phyloP scores from a whole-genome alignment of 53 echinoderm and acorn worm genomes.

The Pentamera pediparva region DNA sequence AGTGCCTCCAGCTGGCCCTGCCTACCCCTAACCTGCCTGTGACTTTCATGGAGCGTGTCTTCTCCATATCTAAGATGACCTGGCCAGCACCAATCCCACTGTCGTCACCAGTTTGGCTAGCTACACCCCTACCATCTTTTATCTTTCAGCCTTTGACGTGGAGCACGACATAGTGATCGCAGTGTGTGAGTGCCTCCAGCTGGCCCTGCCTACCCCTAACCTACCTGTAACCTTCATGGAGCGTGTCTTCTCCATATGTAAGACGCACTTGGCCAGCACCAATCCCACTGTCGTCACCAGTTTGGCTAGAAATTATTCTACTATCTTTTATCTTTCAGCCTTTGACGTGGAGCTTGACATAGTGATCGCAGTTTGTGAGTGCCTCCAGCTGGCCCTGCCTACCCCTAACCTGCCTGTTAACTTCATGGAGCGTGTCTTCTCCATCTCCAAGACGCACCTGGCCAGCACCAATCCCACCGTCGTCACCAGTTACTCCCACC shows the following conservation, averaged over 20 bases:
- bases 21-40: neutral
- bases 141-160: slow-evolving; percentile 64
- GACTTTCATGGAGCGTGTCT: slow-evolving; percentile 35
- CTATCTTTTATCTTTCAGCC: slow-evolving; percentile 25
- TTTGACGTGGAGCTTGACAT: slow-evolving; percentile 54
- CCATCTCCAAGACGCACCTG: slow-evolving; percentile 66
- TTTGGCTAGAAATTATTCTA: slow-evolving; percentile 11
- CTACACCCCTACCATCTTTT: too few relatives aligned
- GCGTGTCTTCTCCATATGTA: slow-evolving; percentile 73
- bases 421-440: slow-evolving; percentile 47
- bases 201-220: slow-evolving; percentile 36
- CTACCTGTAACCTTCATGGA: neutral
- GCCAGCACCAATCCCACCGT: slow-evolving; percentile 46
- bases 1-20: slow-evolving; percentile 59
- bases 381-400: slow-evolving; percentile 52
- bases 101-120: slow-evolving; percentile 43
- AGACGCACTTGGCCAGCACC: slow-evolving; percentile 54
- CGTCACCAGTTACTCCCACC: slow-evolving; percentile 52
- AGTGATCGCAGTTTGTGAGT: slow-evolving; percentile 49
- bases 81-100: slow-evolving; percentile 45
- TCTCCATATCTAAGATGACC: slow-evolving; percentile 66
- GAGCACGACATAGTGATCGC: slow-evolving; percentile 56
- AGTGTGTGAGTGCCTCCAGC: slow-evolving; percentile 55
- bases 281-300: slow-evolving; percentile 40
- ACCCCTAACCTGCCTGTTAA: neutral